Percentiles rank a stretch among this genome's conserved stretches.
Evolutionary conservation across 2,888 invertebrate genomes (phyloP).

Genomic region (Drosophila quinaria): DNA sequence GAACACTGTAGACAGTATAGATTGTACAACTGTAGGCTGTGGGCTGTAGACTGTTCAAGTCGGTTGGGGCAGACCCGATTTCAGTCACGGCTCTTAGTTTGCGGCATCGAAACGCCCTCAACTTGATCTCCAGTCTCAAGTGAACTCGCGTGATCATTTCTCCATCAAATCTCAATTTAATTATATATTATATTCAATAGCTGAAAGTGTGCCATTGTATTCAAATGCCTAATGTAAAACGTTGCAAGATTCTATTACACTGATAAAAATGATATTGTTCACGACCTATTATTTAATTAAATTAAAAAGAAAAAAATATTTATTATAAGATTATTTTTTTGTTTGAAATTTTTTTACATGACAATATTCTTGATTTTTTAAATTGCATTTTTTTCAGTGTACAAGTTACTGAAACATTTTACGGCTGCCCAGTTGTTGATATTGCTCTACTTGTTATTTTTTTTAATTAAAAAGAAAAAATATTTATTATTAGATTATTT

Average conservation of each 20-base stretch:
- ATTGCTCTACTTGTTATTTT: too few species aligned
- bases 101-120: conserved; percentile 35
- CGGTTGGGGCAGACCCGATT: conserved; percentile 6
- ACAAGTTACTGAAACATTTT: conserved; percentile 12
- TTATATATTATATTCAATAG: conserved; percentile 8
- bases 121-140: conserved; percentile 52
- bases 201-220: conserved; percentile 58
- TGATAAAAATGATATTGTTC: not conserved
- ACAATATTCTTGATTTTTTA: too few species aligned
- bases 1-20: conserved; percentile 4
- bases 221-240: conserved; percentile 19
- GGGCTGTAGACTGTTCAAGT: not conserved
- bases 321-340: too few species aligned
- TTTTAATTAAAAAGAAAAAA: too few species aligned
- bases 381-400: not conserved
- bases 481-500: too few species aligned
- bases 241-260: not conserved
- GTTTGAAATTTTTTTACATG: too few species aligned
- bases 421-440: conserved; percentile 31
- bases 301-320: too few species aligned
- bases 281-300: too few species aligned
- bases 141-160: conserved; percentile 28
- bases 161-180: conserved; percentile 13
- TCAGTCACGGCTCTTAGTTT: conserved; percentile 40
- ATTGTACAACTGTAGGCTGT: conserved; percentile 1